phyloP scores from a whole-genome alignment of 2,797 vertebrate species.

The Garrulus glandarius region DNA sequence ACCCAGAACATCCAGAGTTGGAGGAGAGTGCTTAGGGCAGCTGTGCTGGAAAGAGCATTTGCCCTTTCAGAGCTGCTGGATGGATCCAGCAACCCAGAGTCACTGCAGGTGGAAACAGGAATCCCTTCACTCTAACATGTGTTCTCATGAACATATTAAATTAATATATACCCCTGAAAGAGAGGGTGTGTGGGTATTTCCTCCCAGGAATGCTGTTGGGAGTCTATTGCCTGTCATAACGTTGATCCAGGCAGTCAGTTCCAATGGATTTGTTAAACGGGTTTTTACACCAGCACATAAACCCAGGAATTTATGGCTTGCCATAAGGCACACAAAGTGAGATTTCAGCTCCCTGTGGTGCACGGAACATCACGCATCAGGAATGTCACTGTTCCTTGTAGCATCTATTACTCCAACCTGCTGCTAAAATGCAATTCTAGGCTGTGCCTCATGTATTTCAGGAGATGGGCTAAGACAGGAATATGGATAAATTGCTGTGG shows the following conservation, averaged over 20 bases:
- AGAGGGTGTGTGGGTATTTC: background rate
- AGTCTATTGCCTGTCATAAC: conserved; percentile 50
- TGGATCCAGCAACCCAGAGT: background rate
- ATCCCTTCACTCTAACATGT: background rate
- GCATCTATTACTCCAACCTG: conserved; percentile 55
- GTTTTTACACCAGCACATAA: conserved; percentile 59
- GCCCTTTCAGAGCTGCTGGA: background rate
- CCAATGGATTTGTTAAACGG: conserved; percentile 53
- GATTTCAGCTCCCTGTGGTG: conserved; percentile 47
- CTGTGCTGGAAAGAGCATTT: background rate
- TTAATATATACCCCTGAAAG: background rate
- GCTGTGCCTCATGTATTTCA: conserved; percentile 28
- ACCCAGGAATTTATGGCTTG: conserved; percentile 48
- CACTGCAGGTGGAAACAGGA: background rate
- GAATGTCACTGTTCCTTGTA: conserved; percentile 35
- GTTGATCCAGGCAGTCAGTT: conserved; percentile 52
- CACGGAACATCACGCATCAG: conserved; percentile 41
- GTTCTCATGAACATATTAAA: background rate
- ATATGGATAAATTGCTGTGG: conserved; percentile 14
- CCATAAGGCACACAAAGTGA: conserved; percentile 55
- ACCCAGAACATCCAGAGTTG: background rate
- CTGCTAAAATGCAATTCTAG: conserved; percentile 52
- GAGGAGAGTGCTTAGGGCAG: background rate
- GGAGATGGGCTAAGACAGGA: background rate
- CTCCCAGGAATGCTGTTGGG: background rate